Evolutionary conservation across 1,140 invertebrate species (phyloP).

Genomic region (Platyscapa corneri): DNA sequence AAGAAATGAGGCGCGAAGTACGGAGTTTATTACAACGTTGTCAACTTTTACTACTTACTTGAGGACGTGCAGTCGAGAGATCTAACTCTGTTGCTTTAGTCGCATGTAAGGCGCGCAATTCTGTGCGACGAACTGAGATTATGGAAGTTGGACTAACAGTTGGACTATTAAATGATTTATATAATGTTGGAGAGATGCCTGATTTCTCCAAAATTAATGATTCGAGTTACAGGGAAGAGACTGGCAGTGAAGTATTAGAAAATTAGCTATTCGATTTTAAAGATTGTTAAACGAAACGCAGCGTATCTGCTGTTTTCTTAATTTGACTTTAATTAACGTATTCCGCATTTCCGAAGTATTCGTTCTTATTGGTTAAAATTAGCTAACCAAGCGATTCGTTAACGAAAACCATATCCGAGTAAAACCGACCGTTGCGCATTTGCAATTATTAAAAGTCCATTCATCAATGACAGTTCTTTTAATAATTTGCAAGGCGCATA

Average conservation of each 20-base stretch:
- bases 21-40: not conserved
- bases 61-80: not conserved
- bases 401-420: too few species aligned
- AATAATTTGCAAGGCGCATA: not conserved
- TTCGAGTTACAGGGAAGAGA: not conserved
- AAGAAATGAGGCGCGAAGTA: not conserved
- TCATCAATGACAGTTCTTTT: not conserved
- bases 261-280: not conserved
- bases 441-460: not conserved
- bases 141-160: not conserved
- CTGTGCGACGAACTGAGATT: not conserved
- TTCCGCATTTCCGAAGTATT: too few species aligned
- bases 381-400: too few species aligned
- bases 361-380: too few species aligned
- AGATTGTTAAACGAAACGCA: too few species aligned
- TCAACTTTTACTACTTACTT: not conserved
- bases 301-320: too few species aligned
- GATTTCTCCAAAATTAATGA: not conserved
- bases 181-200: not conserved
- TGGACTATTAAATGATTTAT: not conserved
- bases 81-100: not conserved
- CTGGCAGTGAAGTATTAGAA: not conserved
- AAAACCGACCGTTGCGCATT: too few species aligned
- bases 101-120: not conserved
- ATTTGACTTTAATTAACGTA: not conserved